A percentile compares a stretch with the other conserved stretches of the same genome.
phyloP scores from a whole-genome alignment of 2,888 invertebrate genomes.

The Hyalella azteca region DNA sequence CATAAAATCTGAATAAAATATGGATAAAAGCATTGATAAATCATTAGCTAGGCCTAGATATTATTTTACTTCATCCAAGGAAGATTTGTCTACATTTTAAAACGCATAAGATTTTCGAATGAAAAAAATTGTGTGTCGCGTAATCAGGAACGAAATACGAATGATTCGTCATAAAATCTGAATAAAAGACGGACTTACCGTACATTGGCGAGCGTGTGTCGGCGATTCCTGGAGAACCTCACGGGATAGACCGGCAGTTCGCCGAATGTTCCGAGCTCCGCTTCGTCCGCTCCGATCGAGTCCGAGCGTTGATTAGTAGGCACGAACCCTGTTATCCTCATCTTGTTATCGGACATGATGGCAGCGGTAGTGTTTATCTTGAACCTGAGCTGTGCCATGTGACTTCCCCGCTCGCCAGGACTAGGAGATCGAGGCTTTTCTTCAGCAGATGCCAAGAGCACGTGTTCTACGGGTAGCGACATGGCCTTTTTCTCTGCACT shows the following conservation, averaged over 20 bases:
- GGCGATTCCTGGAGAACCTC: constrained; percentile 9
- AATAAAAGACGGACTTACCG: not conserved
- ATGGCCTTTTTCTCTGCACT: not conserved
- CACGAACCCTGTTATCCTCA: not conserved
- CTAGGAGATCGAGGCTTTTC: not conserved
- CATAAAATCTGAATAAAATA: not conserved
- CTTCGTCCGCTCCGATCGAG: constrained; percentile 12
- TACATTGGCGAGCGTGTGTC: constrained; percentile 32
- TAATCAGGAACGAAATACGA: no score
- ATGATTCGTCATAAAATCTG: not conserved
- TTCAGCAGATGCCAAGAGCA: not conserved
- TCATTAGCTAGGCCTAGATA: no score
- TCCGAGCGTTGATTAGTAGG: not conserved
- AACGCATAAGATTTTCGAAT: no score
- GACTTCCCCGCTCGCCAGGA: not conserved
- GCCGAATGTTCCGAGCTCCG: constrained; percentile 1
- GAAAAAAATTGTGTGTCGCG: no score
- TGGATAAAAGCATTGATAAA: no score
- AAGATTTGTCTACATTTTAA: no score
- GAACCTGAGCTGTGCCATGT: constrained; percentile 16
- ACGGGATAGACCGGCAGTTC: constrained; percentile 10
- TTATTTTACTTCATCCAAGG: no score
- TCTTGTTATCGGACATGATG: not conserved
- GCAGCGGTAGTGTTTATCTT: constrained; percentile 13
- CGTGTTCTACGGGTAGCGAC: constrained; percentile 11